Base-by-base conservation (phyloP, 2,113 vertebrate species). In the Chaetops frenatus region DNA sequence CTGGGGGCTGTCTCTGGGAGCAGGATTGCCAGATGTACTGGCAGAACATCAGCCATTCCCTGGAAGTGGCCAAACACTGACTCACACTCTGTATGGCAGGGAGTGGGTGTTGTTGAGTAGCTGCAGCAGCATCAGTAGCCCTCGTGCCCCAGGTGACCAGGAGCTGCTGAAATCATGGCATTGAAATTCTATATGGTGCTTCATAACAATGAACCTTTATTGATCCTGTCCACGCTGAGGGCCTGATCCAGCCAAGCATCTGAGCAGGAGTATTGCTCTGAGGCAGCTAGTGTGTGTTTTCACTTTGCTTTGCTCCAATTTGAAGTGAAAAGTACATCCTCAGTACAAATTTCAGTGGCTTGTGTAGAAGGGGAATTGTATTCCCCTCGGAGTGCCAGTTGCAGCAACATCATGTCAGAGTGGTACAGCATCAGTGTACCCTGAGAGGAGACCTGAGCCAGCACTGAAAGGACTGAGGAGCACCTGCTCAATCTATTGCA, bases 141-240 rank as follows among this genome's bases (percentile, higher is more conserved):
- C 1, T 51, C 5, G 1, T 29, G 54, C 87, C 95, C 81, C 89
- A 88, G 87, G 64, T 91, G 92, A 90, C 61, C 44, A n/a, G 67
- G 66, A 88, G 82, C 85, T 93, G 71, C 91, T 92, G 61, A 58
- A 92, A 88, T 69, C 76, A 54, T 15, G 47, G 7, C 90, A 94
- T 35, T 74, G 76, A 84, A 90, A 94, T 94, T 86, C 88, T 71
- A 7, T 61, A 38, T 86, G 50, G 82, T 81, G 79, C 85, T 31
- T 94, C 82, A 81, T 92, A 90, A 83, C 81, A 90, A 40, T 44
- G 91, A 86, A 54, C 51, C 51, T 86, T 62, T 78, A 92, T 86
- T 67, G 94, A 96, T 95, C 72, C 48, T 35, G 27, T 78, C 92
- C 85, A 45, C 1, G 6, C 71, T 7, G 23, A 84, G 64, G 76